phyloP scores from a whole-genome alignment of 2,797 vertebrate species.

The Protosalanx chinensis region DNA sequence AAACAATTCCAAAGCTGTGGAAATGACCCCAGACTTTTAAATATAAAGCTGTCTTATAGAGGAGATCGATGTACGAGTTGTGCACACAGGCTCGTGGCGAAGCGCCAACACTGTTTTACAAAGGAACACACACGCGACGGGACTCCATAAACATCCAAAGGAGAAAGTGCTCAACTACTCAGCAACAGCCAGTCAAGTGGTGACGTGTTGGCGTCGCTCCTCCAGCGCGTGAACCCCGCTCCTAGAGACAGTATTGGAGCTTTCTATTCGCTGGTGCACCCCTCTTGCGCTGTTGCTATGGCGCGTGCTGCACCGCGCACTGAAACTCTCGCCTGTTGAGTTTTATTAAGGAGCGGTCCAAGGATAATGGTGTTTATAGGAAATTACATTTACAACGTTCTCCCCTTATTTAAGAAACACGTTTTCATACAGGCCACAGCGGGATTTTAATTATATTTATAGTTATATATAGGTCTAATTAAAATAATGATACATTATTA shows the following conservation, averaged over 20 bases:
- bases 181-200: constrained; percentile 80
- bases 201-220: constrained; percentile 76
- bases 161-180: constrained; percentile 77
- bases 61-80: too few species aligned
- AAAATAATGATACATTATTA: neutral
- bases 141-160: constrained; percentile 69
- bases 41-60: too few species aligned
- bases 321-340: constrained; percentile 59
- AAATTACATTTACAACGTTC: neutral
- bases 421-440: neutral
- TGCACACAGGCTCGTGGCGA: too few species aligned
- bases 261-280: constrained; percentile 79
- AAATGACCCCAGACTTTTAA: too few species aligned
- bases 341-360: constrained; percentile 59
- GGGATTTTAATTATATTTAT: neutral
- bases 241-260: constrained; percentile 80
- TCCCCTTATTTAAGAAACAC: neutral
- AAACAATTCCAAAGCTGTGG: too few species aligned
- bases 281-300: constrained; percentile 82
- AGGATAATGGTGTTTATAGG: neutral
- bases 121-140: constrained; percentile 52
- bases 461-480: neutral
- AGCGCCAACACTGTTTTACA: neutral
- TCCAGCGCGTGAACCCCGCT: constrained; percentile 78
- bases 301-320: constrained; percentile 64